Percentiles rank a stretch among this genome's conserved stretches.
Conservation (phyloP, 2,888 invertebrate species). For the Aporophyla lueneburgensis region DNA sequence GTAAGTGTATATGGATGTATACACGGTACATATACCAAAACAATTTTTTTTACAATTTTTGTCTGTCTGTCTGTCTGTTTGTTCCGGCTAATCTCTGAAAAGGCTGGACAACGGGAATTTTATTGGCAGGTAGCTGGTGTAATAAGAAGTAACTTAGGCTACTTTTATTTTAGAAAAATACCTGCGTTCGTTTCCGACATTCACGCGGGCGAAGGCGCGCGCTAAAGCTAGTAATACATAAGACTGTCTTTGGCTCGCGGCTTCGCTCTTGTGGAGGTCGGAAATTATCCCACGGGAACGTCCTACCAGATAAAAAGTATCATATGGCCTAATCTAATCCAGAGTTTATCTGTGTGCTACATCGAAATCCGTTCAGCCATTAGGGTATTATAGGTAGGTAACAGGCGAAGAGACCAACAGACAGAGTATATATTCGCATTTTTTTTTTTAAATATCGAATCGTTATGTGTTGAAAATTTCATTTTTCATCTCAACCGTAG, state of each 20-base stretch:
- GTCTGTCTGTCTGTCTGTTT: no score
- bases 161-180: no score
- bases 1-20: no score
- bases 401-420: background rate
- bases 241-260: background rate
- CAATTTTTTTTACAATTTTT: no score
- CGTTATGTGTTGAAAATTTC: background rate
- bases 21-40: no score
- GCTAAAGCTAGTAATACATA: no score
- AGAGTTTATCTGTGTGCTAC: background rate
- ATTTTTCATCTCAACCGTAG: conserved; percentile 34
- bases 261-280: background rate
- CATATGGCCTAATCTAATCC: background rate
- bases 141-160: no score
- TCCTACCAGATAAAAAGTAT: background rate
- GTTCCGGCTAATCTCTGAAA: no score
- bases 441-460: background rate
- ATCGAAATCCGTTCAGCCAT: background rate
- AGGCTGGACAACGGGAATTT: no score
- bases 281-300: background rate
- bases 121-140: no score
- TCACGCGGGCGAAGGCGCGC: no score
- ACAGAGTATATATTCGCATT: background rate
- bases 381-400: background rate
- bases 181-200: no score